phyloP scores from a whole-genome alignment of 2,113 vertebrate genomes.

The Synchiropus splendidus region DNA sequence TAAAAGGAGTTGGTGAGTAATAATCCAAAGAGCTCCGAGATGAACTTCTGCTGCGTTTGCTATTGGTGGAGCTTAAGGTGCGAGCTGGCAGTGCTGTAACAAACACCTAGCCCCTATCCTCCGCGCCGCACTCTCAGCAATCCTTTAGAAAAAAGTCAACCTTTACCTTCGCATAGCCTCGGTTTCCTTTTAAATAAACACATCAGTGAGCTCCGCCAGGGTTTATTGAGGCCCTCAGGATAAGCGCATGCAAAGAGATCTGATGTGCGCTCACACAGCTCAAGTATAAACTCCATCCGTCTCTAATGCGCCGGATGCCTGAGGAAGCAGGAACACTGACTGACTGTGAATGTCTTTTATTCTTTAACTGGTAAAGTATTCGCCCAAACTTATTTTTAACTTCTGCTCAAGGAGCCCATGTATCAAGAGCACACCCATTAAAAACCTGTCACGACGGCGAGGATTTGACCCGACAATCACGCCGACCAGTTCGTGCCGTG shows the following conservation, averaged over 20 bases:
- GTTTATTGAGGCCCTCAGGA: constrained; percentile 42
- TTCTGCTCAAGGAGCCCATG: constrained; percentile 2
- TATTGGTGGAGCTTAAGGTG: constrained; percentile 36
- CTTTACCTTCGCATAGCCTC: constrained; percentile 42
- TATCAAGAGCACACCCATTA: neutral
- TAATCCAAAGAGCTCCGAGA: too few species aligned
- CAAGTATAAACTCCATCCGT: constrained; percentile 21
- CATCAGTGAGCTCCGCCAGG: constrained; percentile 46
- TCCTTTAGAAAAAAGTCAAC: constrained; percentile 34
- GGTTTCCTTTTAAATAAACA: constrained; percentile 37
- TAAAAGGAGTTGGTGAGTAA: too few species aligned
- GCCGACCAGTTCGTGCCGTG: too few species aligned
- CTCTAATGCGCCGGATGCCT: constrained; percentile 20
- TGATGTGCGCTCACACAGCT: constrained; percentile 33
- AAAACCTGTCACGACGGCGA: neutral
- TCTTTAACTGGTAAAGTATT: constrained; percentile 8
- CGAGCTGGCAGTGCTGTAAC: constrained; percentile 24
- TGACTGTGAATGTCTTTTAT: constrained; percentile 9
- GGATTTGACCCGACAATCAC: too few species aligned
- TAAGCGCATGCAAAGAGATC: constrained; percentile 46
- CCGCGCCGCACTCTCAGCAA: constrained; percentile 37
- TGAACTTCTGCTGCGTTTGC: constrained; percentile 9
- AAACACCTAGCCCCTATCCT: constrained; percentile 28
- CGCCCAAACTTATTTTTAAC: too few species aligned
- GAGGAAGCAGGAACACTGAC: constrained; percentile 23